Evolutionary conservation across 1,140 invertebrate genomes (phyloP).

Genomic region (silkworm (Bombyx mori)): DNA sequence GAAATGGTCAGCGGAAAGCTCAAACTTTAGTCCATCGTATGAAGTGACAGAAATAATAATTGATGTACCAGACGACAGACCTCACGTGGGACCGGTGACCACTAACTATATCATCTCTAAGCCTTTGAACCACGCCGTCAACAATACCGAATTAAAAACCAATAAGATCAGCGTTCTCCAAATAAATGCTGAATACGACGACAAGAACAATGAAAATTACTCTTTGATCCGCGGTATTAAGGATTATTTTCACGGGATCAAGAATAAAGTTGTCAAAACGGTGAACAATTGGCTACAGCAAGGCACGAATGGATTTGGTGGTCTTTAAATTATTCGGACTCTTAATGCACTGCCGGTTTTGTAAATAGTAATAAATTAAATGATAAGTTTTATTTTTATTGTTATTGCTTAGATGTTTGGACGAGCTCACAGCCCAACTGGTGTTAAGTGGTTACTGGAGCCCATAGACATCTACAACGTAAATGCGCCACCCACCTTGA

Average conservation of each 20-base stretch:
- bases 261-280: conserved; percentile 6
- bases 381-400: no score
- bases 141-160: conserved; percentile 19
- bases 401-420: no score
- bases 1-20: no score
- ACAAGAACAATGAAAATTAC: conserved; percentile 8
- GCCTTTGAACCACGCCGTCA: conserved; percentile 3
- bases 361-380: no score
- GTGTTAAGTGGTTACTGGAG: no score
- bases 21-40: conserved; percentile 11
- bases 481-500: no score
- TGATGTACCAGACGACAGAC: conserved; percentile 35
- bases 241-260: conserved; percentile 4
- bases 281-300: conserved; percentile 6
- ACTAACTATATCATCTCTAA: conserved; percentile 22
- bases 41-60: conserved; percentile 40
- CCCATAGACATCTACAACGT: no score
- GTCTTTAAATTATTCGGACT: no score
- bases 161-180: conserved; percentile 28
- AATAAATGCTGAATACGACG: conserved; percentile 27
- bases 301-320: background rate
- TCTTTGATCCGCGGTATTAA: conserved; percentile 6
- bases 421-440: no score
- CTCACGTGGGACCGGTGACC: conserved; percentile 22
- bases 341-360: no score